phyloP scores from a whole-genome alignment of 2,888 invertebrate species.

The Agrotis segetum region DNA sequence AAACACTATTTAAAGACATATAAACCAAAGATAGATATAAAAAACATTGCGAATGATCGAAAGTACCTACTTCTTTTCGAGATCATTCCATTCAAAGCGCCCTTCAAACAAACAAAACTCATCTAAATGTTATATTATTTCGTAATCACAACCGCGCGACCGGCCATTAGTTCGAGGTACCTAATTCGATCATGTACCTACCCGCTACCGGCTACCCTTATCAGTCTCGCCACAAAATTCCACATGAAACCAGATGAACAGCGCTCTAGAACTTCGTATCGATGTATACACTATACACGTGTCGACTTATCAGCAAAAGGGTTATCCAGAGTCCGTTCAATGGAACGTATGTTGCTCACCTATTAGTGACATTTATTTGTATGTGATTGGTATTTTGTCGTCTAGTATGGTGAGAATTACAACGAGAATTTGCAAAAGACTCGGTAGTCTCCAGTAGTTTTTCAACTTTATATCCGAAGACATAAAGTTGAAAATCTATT shows the following conservation, averaged over 20 bases:
- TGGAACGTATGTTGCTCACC: constrained; percentile 10
- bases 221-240: constrained; percentile 38
- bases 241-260: constrained; percentile 29
- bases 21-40: no score
- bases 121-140: not conserved
- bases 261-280: constrained; percentile 41
- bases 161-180: constrained; percentile 49
- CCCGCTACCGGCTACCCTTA: constrained; percentile 4
- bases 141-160: constrained; percentile 23
- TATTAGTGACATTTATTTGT: constrained; percentile 5
- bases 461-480: no score
- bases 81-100: no score
- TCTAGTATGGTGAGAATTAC: not conserved
- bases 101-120: not conserved
- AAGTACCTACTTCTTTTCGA: no score
- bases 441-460: no score
- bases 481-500: no score
- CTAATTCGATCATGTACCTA: constrained; percentile 18
- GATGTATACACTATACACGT: constrained; percentile 51
- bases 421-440: no score
- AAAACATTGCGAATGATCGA: no score
- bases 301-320: constrained; percentile 14
- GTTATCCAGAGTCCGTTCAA: constrained; percentile 31
- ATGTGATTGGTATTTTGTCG: not conserved
- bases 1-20: no score